These are phyloP conservation scores for Drosophila lacteicornis DNA, from an alignment of 1,140 invertebrate species.

Conservation along the genomic window DNA sequence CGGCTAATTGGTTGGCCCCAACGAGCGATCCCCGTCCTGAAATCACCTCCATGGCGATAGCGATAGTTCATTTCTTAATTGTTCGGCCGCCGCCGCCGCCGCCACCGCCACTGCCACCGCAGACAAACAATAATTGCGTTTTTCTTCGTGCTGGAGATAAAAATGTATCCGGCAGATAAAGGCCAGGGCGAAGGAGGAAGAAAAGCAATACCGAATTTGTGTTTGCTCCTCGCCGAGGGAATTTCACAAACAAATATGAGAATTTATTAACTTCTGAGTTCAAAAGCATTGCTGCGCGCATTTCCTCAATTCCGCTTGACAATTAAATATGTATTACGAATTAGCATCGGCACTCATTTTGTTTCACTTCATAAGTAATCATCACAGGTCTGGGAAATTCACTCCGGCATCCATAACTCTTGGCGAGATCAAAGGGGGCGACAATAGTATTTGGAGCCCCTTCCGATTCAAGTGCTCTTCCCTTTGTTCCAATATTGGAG, in stretches of 20 bases:
- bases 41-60: constrained; percentile 43
- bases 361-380: constrained; percentile 54
- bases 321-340: constrained; percentile 71
- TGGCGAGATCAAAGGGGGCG: constrained; percentile 67
- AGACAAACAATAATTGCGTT: constrained; percentile 77
- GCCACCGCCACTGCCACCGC: constrained; percentile 20
- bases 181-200: constrained; percentile 9
- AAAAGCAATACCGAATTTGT: constrained; percentile 13
- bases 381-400: constrained; percentile 57
- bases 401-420: constrained; percentile 48
- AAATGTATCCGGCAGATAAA: constrained; percentile 81
- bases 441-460: constrained; percentile 27
- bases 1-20: constrained; percentile 64
- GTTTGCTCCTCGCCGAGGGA: constrained; percentile 22
- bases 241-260: constrained; percentile 75
- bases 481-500: background rate
- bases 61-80: constrained; percentile 82
- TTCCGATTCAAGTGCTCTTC: constrained; percentile 25
- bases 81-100: constrained; percentile 53
- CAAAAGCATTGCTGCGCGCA: constrained; percentile 73
- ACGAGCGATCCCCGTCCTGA: constrained; percentile 31
- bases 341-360: constrained; percentile 28
- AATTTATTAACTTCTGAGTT: constrained; percentile 78
- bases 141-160: constrained; percentile 65
- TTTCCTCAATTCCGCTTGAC: constrained; percentile 78